Evolutionary conservation across 2,113 vertebrate genomes (phyloP).

Genomic region (Pteruthius melanotis): DNA sequence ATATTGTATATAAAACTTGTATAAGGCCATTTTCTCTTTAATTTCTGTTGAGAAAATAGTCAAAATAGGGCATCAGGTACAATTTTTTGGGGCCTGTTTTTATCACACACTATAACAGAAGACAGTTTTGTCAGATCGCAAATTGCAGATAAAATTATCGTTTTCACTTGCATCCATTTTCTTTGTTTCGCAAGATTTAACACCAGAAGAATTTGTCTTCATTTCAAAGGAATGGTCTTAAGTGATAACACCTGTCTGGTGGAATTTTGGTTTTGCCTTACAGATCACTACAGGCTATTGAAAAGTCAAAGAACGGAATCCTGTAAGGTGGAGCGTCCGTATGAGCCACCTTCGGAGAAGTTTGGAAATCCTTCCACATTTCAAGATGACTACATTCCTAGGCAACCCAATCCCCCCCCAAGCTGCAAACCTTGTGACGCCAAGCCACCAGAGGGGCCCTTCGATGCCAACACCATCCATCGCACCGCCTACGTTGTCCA

Average conservation of each 20-base stretch:
- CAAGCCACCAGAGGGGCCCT: constrained; percentile 61
- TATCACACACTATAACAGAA: background rate
- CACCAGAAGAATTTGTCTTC: background rate
- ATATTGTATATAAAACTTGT: background rate
- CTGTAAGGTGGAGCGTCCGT: constrained; percentile 66
- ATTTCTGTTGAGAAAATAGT: background rate
- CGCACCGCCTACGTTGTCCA: constrained; percentile 69
- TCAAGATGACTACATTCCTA: constrained; percentile 77
- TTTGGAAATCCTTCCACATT: constrained; percentile 83
- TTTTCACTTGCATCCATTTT: background rate
- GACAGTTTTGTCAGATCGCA: background rate
- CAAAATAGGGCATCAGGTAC: background rate
- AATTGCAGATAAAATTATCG: background rate
- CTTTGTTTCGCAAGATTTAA: background rate
- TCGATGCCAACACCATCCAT: constrained; percentile 73
- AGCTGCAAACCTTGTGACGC: constrained; percentile 72
- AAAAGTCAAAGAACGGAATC: constrained; percentile 69
- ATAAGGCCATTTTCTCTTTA: background rate
- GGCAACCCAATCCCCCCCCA: constrained; percentile 41
- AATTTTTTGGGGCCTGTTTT: background rate
- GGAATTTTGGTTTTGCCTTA: constrained; percentile 37
- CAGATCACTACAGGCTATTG: constrained; percentile 81
- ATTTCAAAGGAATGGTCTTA: background rate
- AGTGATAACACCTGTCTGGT: background rate
- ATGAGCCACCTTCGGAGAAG: constrained; percentile 70